Evolutionary conservation across 2,888 invertebrate species (phyloP), one percentile per base, ranked within the genome.

Genomic region (Acronicta alni): DNA sequence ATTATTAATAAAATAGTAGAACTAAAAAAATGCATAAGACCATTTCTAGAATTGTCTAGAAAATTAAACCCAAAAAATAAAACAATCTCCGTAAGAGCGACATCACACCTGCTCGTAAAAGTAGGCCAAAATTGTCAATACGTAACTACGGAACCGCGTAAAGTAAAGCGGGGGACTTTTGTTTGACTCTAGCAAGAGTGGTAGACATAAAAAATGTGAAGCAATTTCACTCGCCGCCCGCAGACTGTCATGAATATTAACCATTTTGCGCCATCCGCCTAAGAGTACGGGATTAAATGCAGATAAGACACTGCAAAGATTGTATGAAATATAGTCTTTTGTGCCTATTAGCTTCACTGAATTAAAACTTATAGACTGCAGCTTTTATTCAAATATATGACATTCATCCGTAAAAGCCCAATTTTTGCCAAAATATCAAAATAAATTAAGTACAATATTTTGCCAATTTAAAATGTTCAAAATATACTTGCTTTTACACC

Each of bases 201-300:
- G 81, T 73, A 83, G 84, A 88, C 85, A 86, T 92, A 91, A 92
- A 92, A 92, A 92, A 92, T 90, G 89, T 87, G 90, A 88, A 86
- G 89, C 91, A 91, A 91, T 92, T 90, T 86, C 89, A 88, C 87
- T 89, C 85, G 85, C 84, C 84, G 86, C 88, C 88, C 88, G 85
- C 88, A 88, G 89, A 90, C 85, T 89, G 89, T 82, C 91, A 91
- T 92, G 92, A 92, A 92, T 92, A 92, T 92, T 92, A 91, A 92
- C 88, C 85, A 87, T 86, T 91, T 90, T 83, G 87, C 87, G 87
- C 82, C 82, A 75, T 66, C 70, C 66, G 30, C 23, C 84, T 81
- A 44, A 87, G 86, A 89, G 43, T 74, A 61, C 5, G 9, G 12
- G 53, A 79, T 37, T n/a, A 17, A 30, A 20, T 61, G 45, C 47